Percentiles rank a stretch among this genome's conserved stretches.
Conservation (phyloP, 92 coral and sea anemone genomes). For the Actinernus sp. region DNA sequence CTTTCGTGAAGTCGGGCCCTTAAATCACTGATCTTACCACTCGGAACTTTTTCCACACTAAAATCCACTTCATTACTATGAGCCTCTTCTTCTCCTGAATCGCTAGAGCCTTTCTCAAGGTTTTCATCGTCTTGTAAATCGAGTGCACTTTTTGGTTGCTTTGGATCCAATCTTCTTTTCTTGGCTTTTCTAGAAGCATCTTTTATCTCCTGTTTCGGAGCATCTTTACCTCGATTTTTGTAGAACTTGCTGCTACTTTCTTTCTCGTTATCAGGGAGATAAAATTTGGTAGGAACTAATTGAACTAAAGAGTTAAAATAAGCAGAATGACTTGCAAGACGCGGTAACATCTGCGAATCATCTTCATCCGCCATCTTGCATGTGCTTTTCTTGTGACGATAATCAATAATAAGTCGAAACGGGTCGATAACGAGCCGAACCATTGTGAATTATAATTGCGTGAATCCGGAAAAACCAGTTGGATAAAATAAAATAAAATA, state of each 20-base stretch:
- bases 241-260: slow-evolving; percentile 74
- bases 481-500: too few species aligned
- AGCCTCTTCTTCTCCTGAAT: slow-evolving; percentile 26
- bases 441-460: too few species aligned
- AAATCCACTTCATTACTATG: slow-evolving; percentile 34
- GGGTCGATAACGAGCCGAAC: too few species aligned
- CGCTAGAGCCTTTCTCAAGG: slow-evolving; percentile 6
- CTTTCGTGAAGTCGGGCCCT: slow-evolving; percentile 80
- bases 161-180: slow-evolving; percentile 88
- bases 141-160: slow-evolving; percentile 75
- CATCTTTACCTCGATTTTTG: slow-evolving; percentile 79
- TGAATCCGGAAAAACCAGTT: too few species aligned
- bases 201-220: slow-evolving; percentile 92
- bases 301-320: slow-evolving; percentile 92
- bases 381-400: slow-evolving; percentile 4
- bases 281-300: slow-evolving; percentile 83
- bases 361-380: slow-evolving; percentile 92
- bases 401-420: slow-evolving; percentile 9
- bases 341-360: slow-evolving; percentile 45
- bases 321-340: slow-evolving; percentile 84
- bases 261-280: slow-evolving; percentile 82
- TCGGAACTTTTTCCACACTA: slow-evolving; percentile 88
- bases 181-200: slow-evolving; percentile 93
- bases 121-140: slow-evolving; percentile 77
- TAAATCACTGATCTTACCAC: slow-evolving; percentile 75